Conservation (phyloP, 2,888 invertebrate genomes). For the Drosophila leonis region DNA sequence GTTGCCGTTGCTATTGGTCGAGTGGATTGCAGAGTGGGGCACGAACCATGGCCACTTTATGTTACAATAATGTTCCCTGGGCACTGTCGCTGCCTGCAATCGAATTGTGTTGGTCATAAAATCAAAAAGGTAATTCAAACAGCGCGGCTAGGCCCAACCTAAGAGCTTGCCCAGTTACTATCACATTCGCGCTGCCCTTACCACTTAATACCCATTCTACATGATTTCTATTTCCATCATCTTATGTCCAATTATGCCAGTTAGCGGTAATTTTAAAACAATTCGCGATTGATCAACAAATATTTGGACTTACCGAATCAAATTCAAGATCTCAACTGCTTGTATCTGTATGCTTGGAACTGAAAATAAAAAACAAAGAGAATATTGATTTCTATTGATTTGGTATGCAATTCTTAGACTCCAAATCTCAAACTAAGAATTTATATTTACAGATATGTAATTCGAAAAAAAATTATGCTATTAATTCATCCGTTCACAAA, state of each 20-base stretch:
- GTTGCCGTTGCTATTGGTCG: conserved; percentile 5
- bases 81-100: conserved; percentile 66
- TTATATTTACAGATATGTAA: background rate
- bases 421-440: background rate
- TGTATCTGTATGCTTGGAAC: conserved; percentile 2
- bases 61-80: conserved; percentile 82
- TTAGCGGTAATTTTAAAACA: too few relatives aligned
- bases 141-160: conserved; percentile 27
- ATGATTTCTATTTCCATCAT: conserved; percentile 12
- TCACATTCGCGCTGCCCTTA: background rate
- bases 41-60: conserved; percentile 72
- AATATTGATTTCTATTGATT: background rate
- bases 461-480: too few relatives aligned
- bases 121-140: conserved; percentile 78
- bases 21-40: conserved; percentile 7
- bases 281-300: background rate
- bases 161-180: background rate
- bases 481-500: background rate
- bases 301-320: conserved; percentile 30
- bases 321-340: background rate
- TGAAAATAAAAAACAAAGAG: conserved; percentile 2
- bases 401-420: too few relatives aligned
- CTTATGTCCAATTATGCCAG: background rate
- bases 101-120: conserved; percentile 83
- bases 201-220: background rate